These are phyloP conservation scores for Limosa lapponica DNA, from an alignment of 2,797 vertebrate species.

Conservation along the genomic window DNA sequence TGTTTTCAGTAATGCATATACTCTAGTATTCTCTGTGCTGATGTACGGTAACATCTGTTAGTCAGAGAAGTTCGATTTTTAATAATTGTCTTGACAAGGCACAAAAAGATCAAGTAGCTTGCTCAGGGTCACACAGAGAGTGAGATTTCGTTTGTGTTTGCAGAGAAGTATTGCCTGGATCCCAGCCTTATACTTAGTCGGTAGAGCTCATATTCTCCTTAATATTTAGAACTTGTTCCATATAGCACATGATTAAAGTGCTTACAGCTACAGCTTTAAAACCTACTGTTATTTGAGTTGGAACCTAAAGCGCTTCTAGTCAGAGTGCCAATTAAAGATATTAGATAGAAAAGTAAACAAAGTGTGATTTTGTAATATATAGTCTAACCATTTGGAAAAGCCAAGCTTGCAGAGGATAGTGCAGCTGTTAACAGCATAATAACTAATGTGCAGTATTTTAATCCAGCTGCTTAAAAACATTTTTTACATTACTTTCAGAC, in stretches of 20 bases:
- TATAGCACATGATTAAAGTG: not conserved
- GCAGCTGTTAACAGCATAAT: constrained; percentile 11
- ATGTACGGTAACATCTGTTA: constrained; percentile 50
- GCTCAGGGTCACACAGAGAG: constrained; percentile 45
- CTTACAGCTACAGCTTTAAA: not conserved
- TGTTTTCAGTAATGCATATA: constrained; percentile 19
- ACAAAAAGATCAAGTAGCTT: constrained; percentile 26
- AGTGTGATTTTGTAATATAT: not conserved
- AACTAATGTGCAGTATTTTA: not conserved
- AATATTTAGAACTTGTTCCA: constrained; percentile 39
- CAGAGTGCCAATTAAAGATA: not conserved
- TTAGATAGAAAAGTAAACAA: constrained; percentile 44
- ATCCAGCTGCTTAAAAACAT: constrained; percentile 5
- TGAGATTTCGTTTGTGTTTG: constrained; percentile 30
- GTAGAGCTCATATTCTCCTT: not conserved
- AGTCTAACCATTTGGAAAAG: constrained; percentile 17
- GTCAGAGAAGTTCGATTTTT: constrained; percentile 28
- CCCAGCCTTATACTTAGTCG: not conserved
- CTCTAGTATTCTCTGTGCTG: not conserved
- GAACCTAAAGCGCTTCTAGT: constrained; percentile 5
- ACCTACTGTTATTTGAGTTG: constrained; percentile 16
- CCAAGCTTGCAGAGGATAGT: not conserved
- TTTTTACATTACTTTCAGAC: constrained; percentile 8
- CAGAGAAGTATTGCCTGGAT: constrained; percentile 46
- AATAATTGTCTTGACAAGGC: constrained; percentile 48